Conservation (phyloP, 1,140 invertebrate species). For the Musca domestica region DNA sequence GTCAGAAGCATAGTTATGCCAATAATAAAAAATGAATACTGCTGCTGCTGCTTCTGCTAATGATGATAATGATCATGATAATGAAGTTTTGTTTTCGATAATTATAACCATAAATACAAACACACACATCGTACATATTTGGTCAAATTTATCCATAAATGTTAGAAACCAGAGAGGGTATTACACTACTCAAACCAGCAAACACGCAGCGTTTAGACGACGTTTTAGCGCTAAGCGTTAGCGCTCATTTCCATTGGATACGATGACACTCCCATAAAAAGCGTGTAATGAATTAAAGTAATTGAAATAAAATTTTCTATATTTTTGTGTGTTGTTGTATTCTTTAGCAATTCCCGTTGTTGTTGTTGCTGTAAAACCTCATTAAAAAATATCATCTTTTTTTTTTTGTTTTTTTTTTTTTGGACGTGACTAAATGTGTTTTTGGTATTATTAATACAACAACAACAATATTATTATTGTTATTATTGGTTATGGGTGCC, state of each 20-base stretch:
- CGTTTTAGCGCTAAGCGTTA: not conserved
- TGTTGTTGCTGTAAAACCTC: not conserved
- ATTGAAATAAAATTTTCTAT: slow-evolving; percentile 9
- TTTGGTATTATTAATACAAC: not conserved
- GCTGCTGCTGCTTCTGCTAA: too few species aligned
- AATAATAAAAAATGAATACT: too few species aligned
- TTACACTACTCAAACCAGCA: not conserved
- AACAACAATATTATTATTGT: not conserved
- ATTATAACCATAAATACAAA: not conserved
- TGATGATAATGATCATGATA: too few species aligned
- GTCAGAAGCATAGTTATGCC: too few species aligned
- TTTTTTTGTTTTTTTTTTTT: too few species aligned
- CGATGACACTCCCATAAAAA: slow-evolving; percentile 13
- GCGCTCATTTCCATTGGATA: not conserved
- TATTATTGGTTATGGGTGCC: not conserved
- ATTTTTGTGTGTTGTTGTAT: not conserved
- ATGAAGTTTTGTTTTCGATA: not conserved
- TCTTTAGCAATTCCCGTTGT: too few species aligned
- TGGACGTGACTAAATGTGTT: slow-evolving; percentile 12
- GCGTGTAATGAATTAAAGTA: slow-evolving; percentile 6
- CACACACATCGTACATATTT: not conserved
- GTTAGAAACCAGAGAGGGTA: not conserved
- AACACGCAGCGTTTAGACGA: not conserved
- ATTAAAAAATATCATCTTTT: not conserved
- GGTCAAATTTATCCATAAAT: not conserved